Evolutionary conservation across 2,888 invertebrate species (phyloP).

Genomic region (Eristalinus aeneus): DNA sequence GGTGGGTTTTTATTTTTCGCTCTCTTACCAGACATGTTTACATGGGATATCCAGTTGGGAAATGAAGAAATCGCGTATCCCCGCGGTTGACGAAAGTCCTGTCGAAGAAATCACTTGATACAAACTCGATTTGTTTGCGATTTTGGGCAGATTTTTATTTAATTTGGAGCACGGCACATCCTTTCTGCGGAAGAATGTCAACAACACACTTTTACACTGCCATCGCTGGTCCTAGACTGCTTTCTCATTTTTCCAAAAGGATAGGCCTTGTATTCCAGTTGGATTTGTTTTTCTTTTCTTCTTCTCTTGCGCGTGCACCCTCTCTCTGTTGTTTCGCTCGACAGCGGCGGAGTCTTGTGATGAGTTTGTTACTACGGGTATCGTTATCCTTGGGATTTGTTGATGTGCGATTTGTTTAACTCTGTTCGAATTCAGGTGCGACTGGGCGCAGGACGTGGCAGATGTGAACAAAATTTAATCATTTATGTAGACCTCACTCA

Average conservation of each 20-base stretch:
- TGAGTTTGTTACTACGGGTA: background rate
- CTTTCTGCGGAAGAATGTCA: slow-evolving; percentile 53
- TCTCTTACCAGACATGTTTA: slow-evolving; percentile 65
- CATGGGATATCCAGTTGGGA: slow-evolving; percentile 3
- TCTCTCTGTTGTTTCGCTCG: background rate
- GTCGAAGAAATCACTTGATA: background rate
- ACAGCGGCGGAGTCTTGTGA: background rate
- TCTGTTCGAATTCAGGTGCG: background rate
- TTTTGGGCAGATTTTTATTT: background rate
- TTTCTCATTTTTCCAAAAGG: slow-evolving; percentile 45
- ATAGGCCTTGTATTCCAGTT: slow-evolving; percentile 39
- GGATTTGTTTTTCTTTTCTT: slow-evolving; percentile 3
- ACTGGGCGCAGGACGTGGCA: background rate
- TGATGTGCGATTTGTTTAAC: background rate
- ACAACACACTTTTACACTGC: slow-evolving; percentile 61
- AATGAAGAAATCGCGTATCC: slow-evolving; percentile 4
- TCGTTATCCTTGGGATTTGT: background rate
- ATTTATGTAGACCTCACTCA: slow-evolving; percentile 16
- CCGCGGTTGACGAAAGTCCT: background rate
- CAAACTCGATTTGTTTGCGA: background rate
- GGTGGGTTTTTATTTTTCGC: background rate
- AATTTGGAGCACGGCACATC: slow-evolving; percentile 11
- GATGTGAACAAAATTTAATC: slow-evolving; percentile 20
- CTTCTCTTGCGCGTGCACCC: background rate
- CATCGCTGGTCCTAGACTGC: slow-evolving; percentile 45